Conservation (phyloP, 1,140 invertebrate genomes). For the Cherax destructor region DNA sequence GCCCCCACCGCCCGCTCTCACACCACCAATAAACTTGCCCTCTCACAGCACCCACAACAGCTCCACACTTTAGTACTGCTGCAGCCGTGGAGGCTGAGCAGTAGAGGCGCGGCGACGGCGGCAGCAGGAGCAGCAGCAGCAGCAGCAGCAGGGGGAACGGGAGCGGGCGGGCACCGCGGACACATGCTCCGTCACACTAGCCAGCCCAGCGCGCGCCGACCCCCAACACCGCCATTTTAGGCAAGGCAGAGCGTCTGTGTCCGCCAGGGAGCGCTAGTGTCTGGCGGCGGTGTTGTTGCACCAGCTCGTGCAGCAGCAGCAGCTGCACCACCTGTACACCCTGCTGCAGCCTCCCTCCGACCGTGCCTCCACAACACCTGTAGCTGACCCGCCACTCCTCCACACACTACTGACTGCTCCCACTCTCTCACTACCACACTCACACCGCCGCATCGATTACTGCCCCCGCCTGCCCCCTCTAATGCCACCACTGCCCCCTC, state of each 20-base stretch:
- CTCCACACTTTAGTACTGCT: slow-evolving; percentile 29
- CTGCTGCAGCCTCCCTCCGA: slow-evolving; percentile 30
- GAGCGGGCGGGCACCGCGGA: slow-evolving; percentile 61
- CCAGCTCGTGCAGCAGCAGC: neutral
- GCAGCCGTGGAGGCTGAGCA: slow-evolving; percentile 51
- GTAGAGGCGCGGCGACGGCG: slow-evolving; percentile 37
- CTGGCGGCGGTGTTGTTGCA: slow-evolving; percentile 18
- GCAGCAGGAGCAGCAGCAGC: slow-evolving; percentile 50
- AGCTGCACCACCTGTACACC: slow-evolving; percentile 41
- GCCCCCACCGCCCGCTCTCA: slow-evolving; percentile 37
- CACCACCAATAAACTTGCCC: slow-evolving; percentile 5
- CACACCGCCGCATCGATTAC: slow-evolving; percentile 16
- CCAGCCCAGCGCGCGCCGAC: slow-evolving; percentile 43
- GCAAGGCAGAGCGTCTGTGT: slow-evolving; percentile 47
- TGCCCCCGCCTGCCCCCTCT: neutral
- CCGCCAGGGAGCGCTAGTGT: slow-evolving; percentile 60
- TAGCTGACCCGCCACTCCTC: slow-evolving; percentile 21
- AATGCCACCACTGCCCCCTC: neutral
- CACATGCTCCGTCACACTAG: slow-evolving; percentile 69
- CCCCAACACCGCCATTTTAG: slow-evolving; percentile 68
- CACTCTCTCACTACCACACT: slow-evolving; percentile 1
- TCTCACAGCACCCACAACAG: slow-evolving; percentile 35
- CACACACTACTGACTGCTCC: slow-evolving; percentile 18
- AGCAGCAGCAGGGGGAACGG: slow-evolving; percentile 50
- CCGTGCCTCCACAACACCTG: slow-evolving; percentile 28